Evolutionary conservation across 2,113 vertebrate species (phyloP).

Genomic region (Cyanistes caeruleus): DNA sequence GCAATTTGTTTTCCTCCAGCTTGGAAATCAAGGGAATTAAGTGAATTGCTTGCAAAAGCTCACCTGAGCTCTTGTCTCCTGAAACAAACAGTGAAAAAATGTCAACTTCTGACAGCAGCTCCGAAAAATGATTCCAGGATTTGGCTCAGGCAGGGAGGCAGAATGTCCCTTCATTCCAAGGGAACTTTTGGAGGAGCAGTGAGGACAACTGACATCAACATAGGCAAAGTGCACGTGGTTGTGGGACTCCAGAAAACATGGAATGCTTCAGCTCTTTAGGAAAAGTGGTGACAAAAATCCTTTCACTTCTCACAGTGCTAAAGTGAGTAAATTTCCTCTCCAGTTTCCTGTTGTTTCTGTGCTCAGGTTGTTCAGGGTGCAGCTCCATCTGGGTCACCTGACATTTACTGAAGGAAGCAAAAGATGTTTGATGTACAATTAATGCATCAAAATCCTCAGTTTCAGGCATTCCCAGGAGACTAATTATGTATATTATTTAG

Average conservation of each 20-base stretch:
- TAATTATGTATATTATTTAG: background rate
- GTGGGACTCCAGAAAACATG: background rate
- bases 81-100: background rate
- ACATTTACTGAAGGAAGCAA: background rate
- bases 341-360: background rate
- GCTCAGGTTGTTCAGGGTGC: background rate
- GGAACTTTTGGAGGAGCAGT: background rate
- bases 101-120: background rate
- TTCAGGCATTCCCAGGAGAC: background rate
- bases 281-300: background rate
- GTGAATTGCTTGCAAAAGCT: background rate
- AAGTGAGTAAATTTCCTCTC: background rate
- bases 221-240: fast-evolving
- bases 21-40: background rate
- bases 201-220: background rate
- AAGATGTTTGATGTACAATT: background rate
- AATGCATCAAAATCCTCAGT: background rate
- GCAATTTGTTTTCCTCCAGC: background rate
- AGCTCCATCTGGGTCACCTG: background rate
- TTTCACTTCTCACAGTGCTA: background rate
- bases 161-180: background rate
- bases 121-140: background rate
- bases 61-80: background rate
- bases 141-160: background rate
- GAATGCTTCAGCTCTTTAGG: background rate